A percentile compares a stretch with the other conserved stretches of the same genome.
Evolutionary conservation across 2,888 invertebrate species (phyloP).

Genomic region (Drosophila helvetica): DNA sequence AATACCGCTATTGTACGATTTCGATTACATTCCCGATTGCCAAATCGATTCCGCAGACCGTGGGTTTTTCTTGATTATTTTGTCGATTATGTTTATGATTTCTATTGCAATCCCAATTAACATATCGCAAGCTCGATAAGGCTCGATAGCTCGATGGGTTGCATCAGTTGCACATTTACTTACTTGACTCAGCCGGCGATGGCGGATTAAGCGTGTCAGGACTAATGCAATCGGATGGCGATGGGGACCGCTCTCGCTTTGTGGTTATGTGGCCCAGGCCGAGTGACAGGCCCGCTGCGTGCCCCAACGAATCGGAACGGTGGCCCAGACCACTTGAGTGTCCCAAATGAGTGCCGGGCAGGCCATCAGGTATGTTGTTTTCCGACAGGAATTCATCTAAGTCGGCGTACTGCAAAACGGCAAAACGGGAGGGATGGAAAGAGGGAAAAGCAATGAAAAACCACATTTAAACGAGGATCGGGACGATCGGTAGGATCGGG

Average conservation of each 20-base stretch:
- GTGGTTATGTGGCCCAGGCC: slow-evolving; percentile 88
- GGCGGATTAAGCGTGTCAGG: slow-evolving; percentile 95
- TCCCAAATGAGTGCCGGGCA: slow-evolving; percentile 86
- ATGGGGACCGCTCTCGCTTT: slow-evolving; percentile 94
- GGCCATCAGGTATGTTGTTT: slow-evolving; percentile 95
- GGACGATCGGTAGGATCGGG: background rate
- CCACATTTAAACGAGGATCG: slow-evolving; percentile 2
- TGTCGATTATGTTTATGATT: slow-evolving; percentile 6
- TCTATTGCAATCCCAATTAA: slow-evolving; percentile 10
- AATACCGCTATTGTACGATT: background rate
- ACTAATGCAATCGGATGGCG: slow-evolving; percentile 94
- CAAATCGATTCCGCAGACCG: background rate
- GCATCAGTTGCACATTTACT: slow-evolving; percentile 84
- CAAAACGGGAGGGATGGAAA: slow-evolving; percentile 29
- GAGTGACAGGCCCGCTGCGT: slow-evolving; percentile 86
- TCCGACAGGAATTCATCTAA: slow-evolving; percentile 98
- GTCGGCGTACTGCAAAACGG: slow-evolving; percentile 93
- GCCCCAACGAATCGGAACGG: slow-evolving; percentile 84
- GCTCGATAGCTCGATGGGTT: background rate
- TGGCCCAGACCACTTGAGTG: slow-evolving; percentile 84
- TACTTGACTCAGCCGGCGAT: slow-evolving; percentile 95
- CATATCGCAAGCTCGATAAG: slow-evolving; percentile 2
- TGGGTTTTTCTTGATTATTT: background rate
- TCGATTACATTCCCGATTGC: background rate
- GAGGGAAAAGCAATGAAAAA: slow-evolving; percentile 12